Conservation (phyloP, 2,888 invertebrate genomes). For the Digitonthophagus gazella region DNA sequence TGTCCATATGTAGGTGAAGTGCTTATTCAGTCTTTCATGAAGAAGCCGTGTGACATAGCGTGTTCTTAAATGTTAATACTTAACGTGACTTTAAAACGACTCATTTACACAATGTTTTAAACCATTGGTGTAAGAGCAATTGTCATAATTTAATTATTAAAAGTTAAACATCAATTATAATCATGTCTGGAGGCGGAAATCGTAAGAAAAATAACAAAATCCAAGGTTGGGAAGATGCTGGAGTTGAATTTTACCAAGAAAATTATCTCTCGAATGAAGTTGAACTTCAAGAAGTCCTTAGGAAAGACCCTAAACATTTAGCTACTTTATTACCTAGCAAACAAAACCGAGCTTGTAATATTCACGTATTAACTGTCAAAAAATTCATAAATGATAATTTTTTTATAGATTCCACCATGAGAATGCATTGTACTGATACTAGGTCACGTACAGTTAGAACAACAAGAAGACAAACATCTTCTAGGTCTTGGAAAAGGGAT, state of each 20-base stretch:
- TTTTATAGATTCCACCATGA: slow-evolving; percentile 64
- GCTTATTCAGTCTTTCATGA: background rate
- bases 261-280: slow-evolving; percentile 67
- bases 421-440: slow-evolving; percentile 61
- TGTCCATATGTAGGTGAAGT: background rate
- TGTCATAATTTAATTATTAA: too few species aligned
- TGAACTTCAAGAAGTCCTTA: slow-evolving; percentile 64
- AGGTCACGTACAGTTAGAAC: slow-evolving; percentile 49
- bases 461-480: slow-evolving; percentile 59
- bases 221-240: slow-evolving; percentile 81
- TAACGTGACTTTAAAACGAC: too few species aligned
- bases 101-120: background rate
- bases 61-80: too few species aligned
- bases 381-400: background rate
- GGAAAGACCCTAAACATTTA: slow-evolving; percentile 70
- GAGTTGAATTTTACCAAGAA: slow-evolving; percentile 82
- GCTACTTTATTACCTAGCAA: slow-evolving; percentile 78
- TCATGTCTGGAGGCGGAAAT: slow-evolving; percentile 62
- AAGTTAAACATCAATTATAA: background rate
- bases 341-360: slow-evolving; percentile 68
- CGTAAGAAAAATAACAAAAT: slow-evolving; percentile 55
- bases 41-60: too few species aligned
- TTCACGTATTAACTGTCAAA: slow-evolving; percentile 1
- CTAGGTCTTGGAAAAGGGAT: slow-evolving; percentile 47
- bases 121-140: too few species aligned